Conservation (phyloP, 2,888 invertebrate species). For the Globia sparganii region DNA sequence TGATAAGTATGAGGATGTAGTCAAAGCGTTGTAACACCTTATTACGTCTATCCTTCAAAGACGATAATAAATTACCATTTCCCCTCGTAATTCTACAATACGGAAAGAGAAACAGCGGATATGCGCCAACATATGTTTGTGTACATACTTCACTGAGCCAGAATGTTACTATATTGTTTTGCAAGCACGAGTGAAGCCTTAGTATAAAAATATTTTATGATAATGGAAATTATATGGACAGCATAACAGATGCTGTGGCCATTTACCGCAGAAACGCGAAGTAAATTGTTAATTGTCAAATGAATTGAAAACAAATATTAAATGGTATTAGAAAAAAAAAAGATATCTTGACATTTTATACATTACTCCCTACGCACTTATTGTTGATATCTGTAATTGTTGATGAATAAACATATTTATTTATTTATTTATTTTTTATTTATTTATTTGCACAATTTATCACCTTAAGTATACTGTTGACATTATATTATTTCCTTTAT, state of each 20-base stretch:
- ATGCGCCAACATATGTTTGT: conserved; percentile 28
- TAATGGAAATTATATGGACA: not conserved
- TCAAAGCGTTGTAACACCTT: not conserved
- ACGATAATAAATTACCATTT: conserved; percentile 26
- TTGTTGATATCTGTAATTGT: too few species aligned
- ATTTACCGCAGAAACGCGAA: not conserved
- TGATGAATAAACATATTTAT: too few species aligned
- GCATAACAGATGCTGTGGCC: not conserved
- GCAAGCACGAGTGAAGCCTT: conserved; percentile 20
- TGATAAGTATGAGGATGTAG: conserved; percentile 1
- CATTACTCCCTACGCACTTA: too few species aligned
- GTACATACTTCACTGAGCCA: conserved; percentile 11
- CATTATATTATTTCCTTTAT: too few species aligned
- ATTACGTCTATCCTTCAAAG: conserved; percentile 30
- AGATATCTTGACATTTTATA: too few species aligned
- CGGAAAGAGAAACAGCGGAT: conserved; percentile 42
- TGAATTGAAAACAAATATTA: not conserved
- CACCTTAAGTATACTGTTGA: too few species aligned
- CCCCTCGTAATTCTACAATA: conserved; percentile 27
- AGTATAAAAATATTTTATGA: not conserved
- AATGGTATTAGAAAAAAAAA: not conserved
- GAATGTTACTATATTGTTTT: not conserved
- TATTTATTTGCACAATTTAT: too few species aligned
- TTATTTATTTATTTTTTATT: too few species aligned
- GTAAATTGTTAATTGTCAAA: not conserved